Base-by-base conservation (phyloP, 2,113 vertebrate genomes). In the Bos javanicus region DNA sequence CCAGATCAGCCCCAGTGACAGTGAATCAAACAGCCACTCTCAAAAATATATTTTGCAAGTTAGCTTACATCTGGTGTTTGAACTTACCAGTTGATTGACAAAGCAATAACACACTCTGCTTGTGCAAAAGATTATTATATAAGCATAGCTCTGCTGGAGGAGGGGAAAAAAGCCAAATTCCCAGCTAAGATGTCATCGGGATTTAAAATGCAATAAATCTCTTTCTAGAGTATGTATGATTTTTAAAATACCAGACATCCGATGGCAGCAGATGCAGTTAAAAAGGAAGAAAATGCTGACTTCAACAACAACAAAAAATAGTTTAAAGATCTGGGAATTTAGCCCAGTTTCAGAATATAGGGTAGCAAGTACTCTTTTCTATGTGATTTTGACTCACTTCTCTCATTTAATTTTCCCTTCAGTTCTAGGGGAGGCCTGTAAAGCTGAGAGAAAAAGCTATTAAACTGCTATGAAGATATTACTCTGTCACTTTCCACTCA, bases 161-260 rank as follows among this genome's bases (percentile, higher is more conserved):
- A 59, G 28, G 64, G n/a, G 30, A 60, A 25, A 80, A 64, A 94
- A 94, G 56, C 33, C 76, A 87, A 85, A 92, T 83, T 39, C 85
- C 85, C 23, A 56, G 74, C 46, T 96, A 94, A 86, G 39, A 92
- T 88, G 81, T 74, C 64, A 76, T 60, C 54, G 30, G 56, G 48
- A 96, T 78, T 86, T 81, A 78, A 57, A 92, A 78, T 59, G 14
- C 36, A 95, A 95, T 89, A 93, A 92, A 86, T 62, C 39, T 95
- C 81, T 62, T 80, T 95, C 59, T 52, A 93, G 33, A 81, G 57
- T 78, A 87, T 64, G 81, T 71, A 60, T 25, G 56, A 57, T 71
- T 95, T 94, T 50, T 28, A 64, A 95, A 93, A 93, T 39, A 64
- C 23, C 76, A 81, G 52, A 88, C 9, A 91, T 84, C 39, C 50